Evolutionary conservation across 2,888 invertebrate genomes (phyloP).

Genomic region (Colletes collaris): DNA sequence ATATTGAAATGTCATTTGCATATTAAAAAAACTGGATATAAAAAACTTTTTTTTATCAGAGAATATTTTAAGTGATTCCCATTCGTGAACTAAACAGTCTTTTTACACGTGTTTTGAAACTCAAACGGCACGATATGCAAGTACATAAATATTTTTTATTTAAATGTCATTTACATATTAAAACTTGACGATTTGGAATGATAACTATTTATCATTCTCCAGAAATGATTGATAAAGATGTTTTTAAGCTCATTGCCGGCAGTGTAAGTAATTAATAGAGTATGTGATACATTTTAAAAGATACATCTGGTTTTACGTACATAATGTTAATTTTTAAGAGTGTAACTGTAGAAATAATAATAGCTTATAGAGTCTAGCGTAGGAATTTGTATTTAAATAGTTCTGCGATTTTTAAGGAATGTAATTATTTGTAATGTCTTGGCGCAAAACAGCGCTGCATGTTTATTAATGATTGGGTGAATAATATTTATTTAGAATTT

Average conservation of each 20-base stretch:
- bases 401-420: slow-evolving; percentile 4
- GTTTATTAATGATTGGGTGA: slow-evolving; percentile 7
- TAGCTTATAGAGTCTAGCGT: slow-evolving; percentile 6
- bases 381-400: slow-evolving; percentile 6
- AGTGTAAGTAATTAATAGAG: slow-evolving; percentile 1
- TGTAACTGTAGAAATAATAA: slow-evolving; percentile 10
- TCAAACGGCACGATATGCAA: no score
- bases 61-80: no score
- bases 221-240: not conserved
- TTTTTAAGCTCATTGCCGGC: slow-evolving; percentile 11
- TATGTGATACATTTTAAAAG: slow-evolving; percentile 22
- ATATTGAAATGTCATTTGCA: no score
- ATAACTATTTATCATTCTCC: no score
- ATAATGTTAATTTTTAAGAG: slow-evolving; percentile 12
- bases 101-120: no score
- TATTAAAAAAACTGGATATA: no score
- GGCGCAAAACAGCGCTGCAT: not conserved
- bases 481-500: slow-evolving; percentile 13
- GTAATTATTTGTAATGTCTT: slow-evolving; percentile 15
- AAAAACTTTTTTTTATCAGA: no score
- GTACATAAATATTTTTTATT: no score
- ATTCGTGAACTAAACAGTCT: no score
- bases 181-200: no score
- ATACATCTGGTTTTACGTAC: slow-evolving; percentile 9
- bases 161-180: no score